phyloP scores from a whole-genome alignment of 2,113 vertebrate species.

The Rhineura floridana region DNA sequence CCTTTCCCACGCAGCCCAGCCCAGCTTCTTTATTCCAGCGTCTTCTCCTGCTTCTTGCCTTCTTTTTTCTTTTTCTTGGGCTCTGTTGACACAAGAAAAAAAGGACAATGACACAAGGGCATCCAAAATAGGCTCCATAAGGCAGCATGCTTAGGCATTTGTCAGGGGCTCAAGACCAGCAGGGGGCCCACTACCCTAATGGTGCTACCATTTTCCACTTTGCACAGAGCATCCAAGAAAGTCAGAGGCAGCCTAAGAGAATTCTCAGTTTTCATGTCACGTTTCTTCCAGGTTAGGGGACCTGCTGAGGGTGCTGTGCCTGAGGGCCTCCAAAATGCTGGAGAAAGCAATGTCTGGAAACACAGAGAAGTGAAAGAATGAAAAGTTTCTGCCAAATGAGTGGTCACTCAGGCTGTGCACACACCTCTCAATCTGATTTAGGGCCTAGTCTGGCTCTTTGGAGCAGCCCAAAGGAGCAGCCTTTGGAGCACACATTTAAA shows the following conservation, averaged over 20 bases:
- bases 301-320: no score
- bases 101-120: constrained; percentile 1
- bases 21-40: constrained; percentile 76
- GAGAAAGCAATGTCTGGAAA: no score
- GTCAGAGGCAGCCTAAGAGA: background rate
- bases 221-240: background rate
- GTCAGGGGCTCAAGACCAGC: no score
- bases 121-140: background rate
- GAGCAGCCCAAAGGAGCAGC: no score
- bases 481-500: no score
- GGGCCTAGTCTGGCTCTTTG: no score
- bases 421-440: no score
- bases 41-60: constrained; percentile 85
- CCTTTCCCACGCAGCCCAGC: constrained; percentile 49
- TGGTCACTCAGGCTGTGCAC: no score
- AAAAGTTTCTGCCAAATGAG: no score
- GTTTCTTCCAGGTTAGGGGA: background rate
- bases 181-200: background rate
- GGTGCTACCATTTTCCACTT: background rate
- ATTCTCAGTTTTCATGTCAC: background rate
- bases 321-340: no score
- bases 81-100: constrained; percentile 69
- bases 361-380: no score
- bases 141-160: background rate
- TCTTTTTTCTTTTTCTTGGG: constrained; percentile 89